Evolutionary conservation across 2,888 invertebrate species (phyloP).

Genomic region (Oligia latruncula): DNA sequence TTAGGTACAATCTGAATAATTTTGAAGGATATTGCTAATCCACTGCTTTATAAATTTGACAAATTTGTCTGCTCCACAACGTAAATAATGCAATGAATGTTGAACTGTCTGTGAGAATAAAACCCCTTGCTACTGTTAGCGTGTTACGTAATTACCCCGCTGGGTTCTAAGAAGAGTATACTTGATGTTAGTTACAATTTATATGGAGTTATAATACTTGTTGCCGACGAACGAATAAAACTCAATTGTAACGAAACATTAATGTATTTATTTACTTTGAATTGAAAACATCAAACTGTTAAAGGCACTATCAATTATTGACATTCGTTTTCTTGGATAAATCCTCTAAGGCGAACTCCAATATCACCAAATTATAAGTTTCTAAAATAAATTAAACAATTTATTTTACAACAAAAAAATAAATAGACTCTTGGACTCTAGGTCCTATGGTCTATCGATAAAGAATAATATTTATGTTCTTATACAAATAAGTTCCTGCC

Average conservation of each 20-base stretch:
- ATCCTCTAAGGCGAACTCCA: constrained; percentile 32
- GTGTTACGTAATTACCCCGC: too few relatives aligned
- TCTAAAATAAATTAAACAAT: too few relatives aligned
- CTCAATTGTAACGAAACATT: constrained; percentile 44
- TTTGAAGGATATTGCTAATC: too few relatives aligned
- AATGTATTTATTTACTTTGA: constrained; percentile 48
- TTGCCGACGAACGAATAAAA: constrained; percentile 17
- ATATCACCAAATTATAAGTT: constrained; percentile 44
- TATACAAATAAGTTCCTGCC: constrained; percentile 12
- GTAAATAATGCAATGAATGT: too few relatives aligned
- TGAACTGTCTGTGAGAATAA: too few relatives aligned
- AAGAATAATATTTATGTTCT: background rate
- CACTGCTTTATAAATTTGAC: too few relatives aligned
- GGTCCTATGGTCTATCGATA: constrained; percentile 4
- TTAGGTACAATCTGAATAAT: too few relatives aligned
- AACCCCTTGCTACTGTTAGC: too few relatives aligned
- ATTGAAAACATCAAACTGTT: constrained; percentile 47
- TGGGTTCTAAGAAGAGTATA: background rate
- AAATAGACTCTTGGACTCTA: constrained; percentile 40
- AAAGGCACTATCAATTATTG: constrained; percentile 64
- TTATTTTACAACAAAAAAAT: too few relatives aligned
- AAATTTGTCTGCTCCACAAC: background rate
- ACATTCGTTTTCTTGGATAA: constrained; percentile 47
- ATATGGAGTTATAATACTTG: background rate
- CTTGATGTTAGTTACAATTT: background rate